phyloP scores from a whole-genome alignment of 2,888 invertebrate genomes.

The Mythimna albipuncta region DNA sequence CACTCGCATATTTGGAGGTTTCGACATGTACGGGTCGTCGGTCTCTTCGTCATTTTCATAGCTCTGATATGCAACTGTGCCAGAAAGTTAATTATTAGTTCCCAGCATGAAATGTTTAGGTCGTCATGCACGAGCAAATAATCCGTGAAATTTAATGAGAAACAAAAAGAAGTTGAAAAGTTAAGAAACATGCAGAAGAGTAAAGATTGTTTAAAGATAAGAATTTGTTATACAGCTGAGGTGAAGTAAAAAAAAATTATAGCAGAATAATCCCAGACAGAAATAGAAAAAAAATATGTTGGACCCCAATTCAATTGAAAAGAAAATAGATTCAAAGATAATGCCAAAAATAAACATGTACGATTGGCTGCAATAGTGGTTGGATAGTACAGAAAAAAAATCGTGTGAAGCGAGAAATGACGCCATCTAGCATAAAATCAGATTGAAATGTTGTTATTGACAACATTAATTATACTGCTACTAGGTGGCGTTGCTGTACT shows the following conservation, averaged over 20 bases:
- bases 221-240: slow-evolving; percentile 7
- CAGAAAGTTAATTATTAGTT: slow-evolving; percentile 41
- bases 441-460: too few species aligned
- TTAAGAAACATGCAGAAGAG: slow-evolving; percentile 51
- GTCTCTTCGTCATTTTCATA: slow-evolving; percentile 89
- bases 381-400: too few species aligned
- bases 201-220: slow-evolving; percentile 12
- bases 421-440: too few species aligned
- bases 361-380: too few species aligned
- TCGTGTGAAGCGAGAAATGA: too few species aligned
- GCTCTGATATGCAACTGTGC: slow-evolving; percentile 80
- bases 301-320: slow-evolving; percentile 18
- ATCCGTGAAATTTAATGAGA: slow-evolving; percentile 24
- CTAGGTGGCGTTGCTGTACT: too few species aligned
- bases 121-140: slow-evolving; percentile 57
- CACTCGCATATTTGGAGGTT: slow-evolving; percentile 81
- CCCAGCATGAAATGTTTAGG: not conserved
- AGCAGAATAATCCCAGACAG: slow-evolving; percentile 2
- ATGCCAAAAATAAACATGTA: slow-evolving; percentile 9
- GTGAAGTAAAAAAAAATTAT: slow-evolving; percentile 12
- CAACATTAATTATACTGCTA: too few species aligned
- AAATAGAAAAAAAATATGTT: slow-evolving; percentile 5
- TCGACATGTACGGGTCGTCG: slow-evolving; percentile 81
- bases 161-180: slow-evolving; percentile 9
- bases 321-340: slow-evolving; percentile 11